Base-by-base conservation (phyloP, 2,113 vertebrate species). In the Corythornis cristatus region DNA sequence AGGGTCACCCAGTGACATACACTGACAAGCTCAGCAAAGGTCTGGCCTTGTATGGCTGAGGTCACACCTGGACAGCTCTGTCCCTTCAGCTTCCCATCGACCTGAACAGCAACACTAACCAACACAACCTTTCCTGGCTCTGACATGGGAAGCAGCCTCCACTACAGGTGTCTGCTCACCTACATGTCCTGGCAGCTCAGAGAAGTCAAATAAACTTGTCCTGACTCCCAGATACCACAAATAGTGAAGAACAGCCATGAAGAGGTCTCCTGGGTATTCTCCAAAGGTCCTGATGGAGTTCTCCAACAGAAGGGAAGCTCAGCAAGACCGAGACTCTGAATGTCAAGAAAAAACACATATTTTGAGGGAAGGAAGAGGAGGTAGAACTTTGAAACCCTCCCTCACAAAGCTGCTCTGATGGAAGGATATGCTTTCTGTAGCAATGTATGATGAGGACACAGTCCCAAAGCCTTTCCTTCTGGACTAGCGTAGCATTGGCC, bases 1-100 rank as follows among this genome's bases (percentile, higher is more conserved):
- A 88, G 79, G 87, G 94, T 95, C 85, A 77, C 68, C 29, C 8
- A 54, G 60, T n/a, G 64, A 46, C 65, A 82, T 40, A 57, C 72
- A 56, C 26, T 37, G 68, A 35, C 58, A 88, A 83, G 22, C 91
- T 58, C 22, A 35, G 54, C 35, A 74, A 62, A 83, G 82, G 25
- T 78, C 53, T 85, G 58, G 20, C 57, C 21, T 3, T 75, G 79
- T 35, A 13, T 88, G 66, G 23, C 56, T 51, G 70, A 45, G 31
- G n/a, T 86, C 68, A 74, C 22, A 73, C 86, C 83, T 51, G 28
- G 31, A 43, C 48, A 77, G 22, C 35, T 22, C 43, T 78, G 93
- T 90, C 54, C 15, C 35, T 79, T 65, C 73, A 45, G 33, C 2
- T 75, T 66, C 53, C 43, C 33, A 6, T 61, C 15, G 25, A 15